Base-by-base conservation (phyloP, 2,113 vertebrate genomes). In the Prietella phreatophila region DNA sequence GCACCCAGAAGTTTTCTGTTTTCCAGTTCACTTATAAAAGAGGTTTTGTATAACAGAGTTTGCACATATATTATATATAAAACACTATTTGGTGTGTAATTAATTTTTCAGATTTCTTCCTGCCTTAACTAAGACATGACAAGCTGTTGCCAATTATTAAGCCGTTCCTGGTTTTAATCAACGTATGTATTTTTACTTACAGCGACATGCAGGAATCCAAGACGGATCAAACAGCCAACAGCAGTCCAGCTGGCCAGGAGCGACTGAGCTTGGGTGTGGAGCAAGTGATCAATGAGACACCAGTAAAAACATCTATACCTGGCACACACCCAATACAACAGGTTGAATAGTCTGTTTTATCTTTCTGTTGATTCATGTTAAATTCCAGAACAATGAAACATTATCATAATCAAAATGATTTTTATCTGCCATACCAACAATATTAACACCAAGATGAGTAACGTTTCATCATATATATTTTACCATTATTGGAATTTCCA, bases 181-280 rank as follows among this genome's bases (percentile, higher is more conserved):
- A 4, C 30, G 22, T 20, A n/a, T 61, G 47, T 65, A 10, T 60
- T 82, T 88, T 50, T 93, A 90, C 91, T 90, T 92, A 88, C 92
- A 94, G 93, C 93, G 93, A 94, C 93, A 96, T 96, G 95, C 95
- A 95, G 93, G 95, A 96, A 93, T 95, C 95, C 92, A 94, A 94
- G 94, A 94, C 93, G 90, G 95, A 95, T 92, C 93, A 93, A 93
- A 90, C 93, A 89, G 91, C 91, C 91, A 93, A 93, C 93, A 89
- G 88, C 92, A 92, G 92, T 93, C 92, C 93, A 94, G 90, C 92
- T 75, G 92, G 88, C 92, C 93, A 93, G 78, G 89, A 85, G 61
- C 79, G 79, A 91, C 90, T 83, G 92, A 94, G 92, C 93, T 89
- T 92, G 86, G 93, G 91, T 90, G 87, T 88, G 85, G 87, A 85